Percentiles rank a stretch among this genome's conserved stretches.
Conservation (phyloP, 2,888 invertebrate genomes). For the Horisme vitalbata region DNA sequence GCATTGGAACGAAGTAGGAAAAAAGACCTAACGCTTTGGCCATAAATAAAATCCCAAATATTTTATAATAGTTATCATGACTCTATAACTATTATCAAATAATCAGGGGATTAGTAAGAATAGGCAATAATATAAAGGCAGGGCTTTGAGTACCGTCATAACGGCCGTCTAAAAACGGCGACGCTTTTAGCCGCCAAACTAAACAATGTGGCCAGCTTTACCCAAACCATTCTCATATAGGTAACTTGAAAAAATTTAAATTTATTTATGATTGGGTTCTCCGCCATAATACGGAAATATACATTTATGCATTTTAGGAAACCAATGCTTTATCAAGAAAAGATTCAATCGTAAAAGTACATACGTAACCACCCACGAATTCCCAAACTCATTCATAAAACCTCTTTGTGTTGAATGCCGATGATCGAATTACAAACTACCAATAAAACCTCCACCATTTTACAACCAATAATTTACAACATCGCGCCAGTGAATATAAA, state of each 20-base stretch:
- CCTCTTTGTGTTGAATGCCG: slow-evolving; percentile 47
- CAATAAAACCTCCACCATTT: slow-evolving; percentile 62
- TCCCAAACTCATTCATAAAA: slow-evolving; percentile 46
- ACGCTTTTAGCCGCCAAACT: too few species aligned
- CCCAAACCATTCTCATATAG: too few species aligned
- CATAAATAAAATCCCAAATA: neutral
- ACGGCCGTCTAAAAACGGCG: too few species aligned
- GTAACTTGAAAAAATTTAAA: too few species aligned
- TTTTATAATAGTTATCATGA: slow-evolving; percentile 22
- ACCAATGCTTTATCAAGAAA: neutral
- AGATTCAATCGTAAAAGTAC: slow-evolving; percentile 32
- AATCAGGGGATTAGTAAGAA: slow-evolving; percentile 41
- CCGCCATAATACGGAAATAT: too few species aligned
- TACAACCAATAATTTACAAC: slow-evolving; percentile 74
- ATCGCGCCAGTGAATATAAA: slow-evolving; percentile 68
- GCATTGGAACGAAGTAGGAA: neutral
- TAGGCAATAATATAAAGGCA: slow-evolving; percentile 22
- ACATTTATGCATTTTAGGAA: too few species aligned
- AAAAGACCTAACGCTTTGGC: neutral
- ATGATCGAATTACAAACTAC: slow-evolving; percentile 60
- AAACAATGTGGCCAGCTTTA: too few species aligned
- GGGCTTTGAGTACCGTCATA: neutral
- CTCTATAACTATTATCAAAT: slow-evolving; percentile 41
- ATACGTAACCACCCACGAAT: slow-evolving; percentile 52
- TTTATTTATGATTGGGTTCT: too few species aligned